These are phyloP conservation scores for Halichoerus grypus DNA, from an alignment of 2,113 vertebrate genomes.

Conservation along the genomic window DNA sequence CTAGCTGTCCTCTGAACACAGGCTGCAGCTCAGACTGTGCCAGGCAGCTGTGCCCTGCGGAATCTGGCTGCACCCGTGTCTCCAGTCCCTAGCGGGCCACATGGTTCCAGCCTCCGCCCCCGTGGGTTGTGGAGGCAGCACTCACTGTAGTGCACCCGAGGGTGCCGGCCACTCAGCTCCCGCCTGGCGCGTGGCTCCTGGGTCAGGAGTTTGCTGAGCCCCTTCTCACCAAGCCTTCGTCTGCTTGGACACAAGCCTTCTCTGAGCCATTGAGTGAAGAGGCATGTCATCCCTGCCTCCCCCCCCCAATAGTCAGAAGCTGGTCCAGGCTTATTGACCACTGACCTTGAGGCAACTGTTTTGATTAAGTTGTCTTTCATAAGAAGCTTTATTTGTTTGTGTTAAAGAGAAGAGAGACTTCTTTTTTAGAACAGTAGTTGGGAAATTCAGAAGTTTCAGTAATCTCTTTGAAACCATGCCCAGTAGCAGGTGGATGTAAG, in stretches of 20 bases:
- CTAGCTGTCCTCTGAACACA: neutral
- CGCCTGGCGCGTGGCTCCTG: fast-evolving
- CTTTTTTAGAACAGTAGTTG: neutral
- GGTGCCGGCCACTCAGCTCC: neutral
- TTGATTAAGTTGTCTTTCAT: neutral
- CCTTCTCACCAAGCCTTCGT: neutral
- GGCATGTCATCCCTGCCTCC: neutral
- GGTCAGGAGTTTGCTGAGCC: neutral
- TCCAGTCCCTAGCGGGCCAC: neutral
- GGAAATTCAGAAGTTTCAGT: conserved; percentile 10
- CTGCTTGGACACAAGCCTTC: neutral
- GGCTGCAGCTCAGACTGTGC: neutral
- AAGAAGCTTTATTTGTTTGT: conserved; percentile 49
- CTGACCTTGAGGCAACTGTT: conserved; percentile 9
- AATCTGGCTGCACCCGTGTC: neutral
- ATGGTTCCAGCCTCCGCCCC: neutral
- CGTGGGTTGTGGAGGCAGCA: neutral
- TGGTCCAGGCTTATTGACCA: conserved; percentile 39
- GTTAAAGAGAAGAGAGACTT: neutral
- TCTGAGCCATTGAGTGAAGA: neutral
- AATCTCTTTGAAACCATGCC: neutral
- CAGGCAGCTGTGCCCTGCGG: neutral
- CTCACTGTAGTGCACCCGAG: neutral
- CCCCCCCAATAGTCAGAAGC: neutral
- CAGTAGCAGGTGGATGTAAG: neutral